Evolutionary conservation across 2,888 invertebrate genomes (phyloP), one percentile per base, ranked within the genome.

Genomic region (Drosophila atripex): DNA sequence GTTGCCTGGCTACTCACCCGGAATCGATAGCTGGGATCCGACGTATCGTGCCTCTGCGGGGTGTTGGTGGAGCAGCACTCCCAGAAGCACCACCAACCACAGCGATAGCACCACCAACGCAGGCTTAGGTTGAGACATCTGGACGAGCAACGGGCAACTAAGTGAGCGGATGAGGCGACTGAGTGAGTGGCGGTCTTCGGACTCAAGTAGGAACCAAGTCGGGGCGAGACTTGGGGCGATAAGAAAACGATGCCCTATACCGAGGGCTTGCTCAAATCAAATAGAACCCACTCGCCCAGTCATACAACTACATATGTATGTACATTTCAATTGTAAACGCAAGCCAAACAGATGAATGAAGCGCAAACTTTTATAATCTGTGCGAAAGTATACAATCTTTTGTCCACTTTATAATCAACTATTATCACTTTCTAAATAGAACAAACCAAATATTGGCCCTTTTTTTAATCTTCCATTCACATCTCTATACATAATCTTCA

Each of bases 1-100:
- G 41, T 11, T 39, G 41, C 28, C 18, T 28, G 28, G 39, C n/a
- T 47, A 77, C 79, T 82, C 46, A 83, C 88, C 14, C 55, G 83
- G 83, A 49, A 79, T 74, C 16, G 14, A 12, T 1, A 38, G 65
- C 51, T 52, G 14, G 25, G 35, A 21, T 39, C 30, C 43, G 38
- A 56, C 38, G 39, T 73, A 75, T 16, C 65, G 68, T 12, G 76
- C 68, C 25, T 64, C 72, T 32, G 50, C 45, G 38, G 28, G 5
- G 41, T 50, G 54, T 45, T 55, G 38, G 30, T 59, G 51, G 16
- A 66, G 23, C 9, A 41, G 21, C 28, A 18, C n/a, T 12, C 35
- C 18, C 70, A 66, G 41, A 60, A 56, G 35, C 38, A 57, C 39
- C 51, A 54, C 45, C 61, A 56, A 21, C 28, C 28, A 28, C 58